A percentile compares a stretch with the other conserved stretches of the same genome.
Conservation (phyloP, 2,113 vertebrate species). For the Corythornis vintsioides region DNA sequence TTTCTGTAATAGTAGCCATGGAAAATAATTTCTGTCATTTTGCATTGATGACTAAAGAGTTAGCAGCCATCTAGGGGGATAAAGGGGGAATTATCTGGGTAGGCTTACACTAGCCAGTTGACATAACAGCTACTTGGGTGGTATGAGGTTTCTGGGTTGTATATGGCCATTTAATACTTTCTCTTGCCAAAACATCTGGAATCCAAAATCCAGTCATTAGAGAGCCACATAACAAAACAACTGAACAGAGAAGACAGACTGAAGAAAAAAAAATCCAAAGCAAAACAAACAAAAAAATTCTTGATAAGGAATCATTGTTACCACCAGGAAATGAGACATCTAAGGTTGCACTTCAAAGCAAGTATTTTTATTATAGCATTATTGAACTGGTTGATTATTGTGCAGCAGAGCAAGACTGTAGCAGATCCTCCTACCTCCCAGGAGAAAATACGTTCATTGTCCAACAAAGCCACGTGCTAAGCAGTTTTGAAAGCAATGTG, state of each 20-base stretch:
- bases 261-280: not conserved
- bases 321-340: conserved; percentile 72
- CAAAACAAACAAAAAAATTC: not conserved
- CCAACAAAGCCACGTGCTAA: conserved; percentile 40
- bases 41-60: conserved; percentile 67
- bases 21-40: conserved; percentile 69
- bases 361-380: conserved; percentile 74
- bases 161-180: conserved; percentile 48
- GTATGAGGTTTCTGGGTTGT: conserved; percentile 68
- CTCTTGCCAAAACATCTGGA: conserved; percentile 79
- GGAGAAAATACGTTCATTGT: conserved; percentile 29
- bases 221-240: conserved; percentile 73
- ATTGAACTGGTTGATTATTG: conserved; percentile 73
- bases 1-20: conserved; percentile 42
- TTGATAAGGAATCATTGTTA: conserved; percentile 59
- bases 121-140: conserved; percentile 77
- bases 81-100: conserved; percentile 33
- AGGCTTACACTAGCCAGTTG: conserved; percentile 53
- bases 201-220: conserved; percentile 73
- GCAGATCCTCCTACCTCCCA: conserved; percentile 60
- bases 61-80: conserved; percentile 43
- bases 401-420: conserved; percentile 49
- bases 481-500: conserved; percentile 36
- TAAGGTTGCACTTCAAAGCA: conserved; percentile 77
- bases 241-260: conserved; percentile 32